Conservation (phyloP, 2,113 vertebrate genomes). For the Cynocephalus volans region DNA sequence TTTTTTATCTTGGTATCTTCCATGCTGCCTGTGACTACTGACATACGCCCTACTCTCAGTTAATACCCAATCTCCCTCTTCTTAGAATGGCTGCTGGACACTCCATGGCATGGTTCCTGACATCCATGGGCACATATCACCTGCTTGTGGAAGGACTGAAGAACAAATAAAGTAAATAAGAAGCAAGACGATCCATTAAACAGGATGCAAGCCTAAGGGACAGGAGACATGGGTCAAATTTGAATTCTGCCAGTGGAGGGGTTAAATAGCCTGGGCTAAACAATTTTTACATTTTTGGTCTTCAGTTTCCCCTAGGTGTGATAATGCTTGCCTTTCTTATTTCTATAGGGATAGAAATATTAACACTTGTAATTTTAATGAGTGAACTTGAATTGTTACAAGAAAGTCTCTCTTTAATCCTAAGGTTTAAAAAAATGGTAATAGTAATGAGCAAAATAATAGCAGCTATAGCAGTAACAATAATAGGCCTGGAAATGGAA, state of each 20-base stretch:
- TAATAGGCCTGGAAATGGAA: constrained; percentile 16
- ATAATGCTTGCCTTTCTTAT: constrained; percentile 26
- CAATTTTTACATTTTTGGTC: background rate
- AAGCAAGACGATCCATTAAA: background rate
- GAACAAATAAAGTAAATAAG: constrained; percentile 6
- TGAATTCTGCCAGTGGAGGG: background rate
- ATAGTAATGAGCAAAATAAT: background rate
- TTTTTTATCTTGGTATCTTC: background rate
- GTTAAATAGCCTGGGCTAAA: background rate
- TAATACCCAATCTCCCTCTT: background rate
- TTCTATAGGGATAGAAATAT: background rate
- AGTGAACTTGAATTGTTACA: background rate
- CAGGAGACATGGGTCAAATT: background rate
- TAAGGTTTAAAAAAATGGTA: constrained; percentile 38
- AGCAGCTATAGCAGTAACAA: background rate
- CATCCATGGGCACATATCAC: background rate
- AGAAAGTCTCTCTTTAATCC: constrained; percentile 41
- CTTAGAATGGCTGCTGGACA: background rate
- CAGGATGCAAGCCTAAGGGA: background rate
- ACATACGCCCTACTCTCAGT: background rate
- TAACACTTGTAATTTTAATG: constrained; percentile 47
- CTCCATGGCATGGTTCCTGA: background rate
- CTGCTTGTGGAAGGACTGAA: background rate
- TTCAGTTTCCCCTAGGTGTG: background rate
- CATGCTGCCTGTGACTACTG: background rate